Conservation (phyloP, 2,113 vertebrate species). For the Loxodonta africana region DNA sequence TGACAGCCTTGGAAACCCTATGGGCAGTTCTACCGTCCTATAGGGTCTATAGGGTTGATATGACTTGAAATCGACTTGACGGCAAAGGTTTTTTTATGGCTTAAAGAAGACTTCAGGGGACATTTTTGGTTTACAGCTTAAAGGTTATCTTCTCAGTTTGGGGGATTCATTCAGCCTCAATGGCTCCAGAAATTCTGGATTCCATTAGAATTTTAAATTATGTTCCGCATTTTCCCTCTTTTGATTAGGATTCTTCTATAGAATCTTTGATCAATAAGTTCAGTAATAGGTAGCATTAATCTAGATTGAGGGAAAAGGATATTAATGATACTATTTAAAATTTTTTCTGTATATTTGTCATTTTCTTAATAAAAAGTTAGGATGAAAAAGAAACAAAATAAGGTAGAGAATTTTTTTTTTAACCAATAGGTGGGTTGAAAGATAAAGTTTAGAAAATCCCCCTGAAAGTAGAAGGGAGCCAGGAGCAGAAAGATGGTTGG, state of each 20-base stretch:
- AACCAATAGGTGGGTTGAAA: background rate
- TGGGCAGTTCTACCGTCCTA: background rate
- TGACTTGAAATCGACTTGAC: background rate
- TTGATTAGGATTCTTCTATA: background rate
- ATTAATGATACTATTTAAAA: background rate
- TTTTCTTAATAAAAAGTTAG: constrained; percentile 9
- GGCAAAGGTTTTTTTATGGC: background rate
- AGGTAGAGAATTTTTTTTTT: constrained; percentile 29
- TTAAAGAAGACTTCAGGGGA: background rate
- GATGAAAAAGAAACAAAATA: constrained; percentile 14
- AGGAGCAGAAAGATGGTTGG: background rate
- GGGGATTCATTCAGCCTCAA: background rate
- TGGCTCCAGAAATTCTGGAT: background rate
- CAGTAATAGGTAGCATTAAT: background rate
- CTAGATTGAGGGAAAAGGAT: background rate
- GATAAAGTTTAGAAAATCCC: constrained; percentile 31
- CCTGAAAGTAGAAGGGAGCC: background rate
- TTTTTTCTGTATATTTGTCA: constrained; percentile 6
- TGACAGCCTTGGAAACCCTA: background rate
- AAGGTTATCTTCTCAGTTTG: background rate
- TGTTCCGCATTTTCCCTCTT: background rate
- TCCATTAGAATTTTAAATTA: background rate
- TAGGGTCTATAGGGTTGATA: background rate
- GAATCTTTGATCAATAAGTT: background rate
- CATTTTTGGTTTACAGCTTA: background rate